These are phyloP conservation scores for Beroe forskalii DNA, from an alignment of 37 sponge, comb jelly and placozoan species.

Conservation along the genomic window DNA sequence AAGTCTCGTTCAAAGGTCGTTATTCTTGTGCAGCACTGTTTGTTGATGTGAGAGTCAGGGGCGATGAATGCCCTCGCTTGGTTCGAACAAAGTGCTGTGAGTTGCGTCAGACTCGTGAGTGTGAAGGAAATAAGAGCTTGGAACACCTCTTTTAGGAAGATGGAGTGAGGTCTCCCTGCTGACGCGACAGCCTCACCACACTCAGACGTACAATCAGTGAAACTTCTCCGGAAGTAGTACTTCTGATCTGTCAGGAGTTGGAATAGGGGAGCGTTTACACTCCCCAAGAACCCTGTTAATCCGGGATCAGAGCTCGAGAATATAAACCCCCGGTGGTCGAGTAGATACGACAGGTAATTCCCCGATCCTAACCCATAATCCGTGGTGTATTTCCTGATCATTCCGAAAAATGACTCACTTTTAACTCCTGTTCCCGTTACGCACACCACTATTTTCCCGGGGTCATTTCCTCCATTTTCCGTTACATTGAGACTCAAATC, in stretches of 20 bases:
- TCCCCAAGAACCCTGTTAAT: background rate
- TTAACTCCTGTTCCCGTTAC: background rate
- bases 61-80: background rate
- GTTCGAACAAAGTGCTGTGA: background rate
- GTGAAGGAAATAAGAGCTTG: background rate
- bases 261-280: background rate
- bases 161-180: background rate
- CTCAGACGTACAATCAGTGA: constrained; percentile 5
- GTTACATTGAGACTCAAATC: background rate
- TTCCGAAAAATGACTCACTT: background rate
- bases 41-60: background rate
- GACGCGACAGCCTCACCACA: background rate
- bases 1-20: constrained; percentile 19
- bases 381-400: background rate
- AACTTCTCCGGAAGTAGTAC: background rate
- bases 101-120: background rate
- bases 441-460: background rate
- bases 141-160: background rate
- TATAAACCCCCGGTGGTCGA: constrained; percentile 41
- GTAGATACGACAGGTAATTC: background rate
- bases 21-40: constrained; percentile 4
- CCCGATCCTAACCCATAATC: background rate
- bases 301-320: too few species aligned
- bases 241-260: background rate
- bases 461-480: background rate